Evolutionary conservation across 2,113 vertebrate species (phyloP).

Genomic region (Hystrix brachyura): DNA sequence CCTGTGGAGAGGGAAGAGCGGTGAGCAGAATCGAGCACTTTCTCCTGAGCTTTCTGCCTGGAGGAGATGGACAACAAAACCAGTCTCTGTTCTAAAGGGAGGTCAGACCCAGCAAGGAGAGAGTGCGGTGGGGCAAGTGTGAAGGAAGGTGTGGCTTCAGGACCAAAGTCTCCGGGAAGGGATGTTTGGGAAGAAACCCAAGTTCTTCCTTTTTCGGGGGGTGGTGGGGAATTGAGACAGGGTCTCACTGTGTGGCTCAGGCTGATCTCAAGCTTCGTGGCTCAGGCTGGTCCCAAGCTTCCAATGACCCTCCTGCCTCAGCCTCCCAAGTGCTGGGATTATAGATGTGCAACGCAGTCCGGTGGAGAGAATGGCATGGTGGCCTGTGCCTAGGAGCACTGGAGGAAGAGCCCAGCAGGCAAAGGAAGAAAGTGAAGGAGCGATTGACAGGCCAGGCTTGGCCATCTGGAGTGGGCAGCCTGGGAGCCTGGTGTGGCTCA

Average conservation of each 20-base stretch:
- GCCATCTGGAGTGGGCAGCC: not conserved
- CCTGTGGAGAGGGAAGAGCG: not conserved
- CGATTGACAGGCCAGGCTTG: not conserved
- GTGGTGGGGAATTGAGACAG: not conserved
- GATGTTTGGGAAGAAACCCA: not conserved
- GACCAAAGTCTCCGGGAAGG: too few relatives aligned
- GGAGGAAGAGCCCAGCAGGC: not conserved
- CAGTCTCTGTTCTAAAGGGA: accelerated
- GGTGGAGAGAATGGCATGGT: not conserved
- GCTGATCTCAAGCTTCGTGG: not conserved
- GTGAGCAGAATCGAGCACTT: not conserved
- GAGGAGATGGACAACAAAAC: not conserved
- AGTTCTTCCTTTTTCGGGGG: too few relatives aligned
- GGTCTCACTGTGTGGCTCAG: not conserved
- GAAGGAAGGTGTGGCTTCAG: not conserved
- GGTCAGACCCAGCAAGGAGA: not conserved
- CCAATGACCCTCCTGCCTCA: not conserved
- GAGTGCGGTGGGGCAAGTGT: not conserved
- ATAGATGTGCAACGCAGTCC: not conserved
- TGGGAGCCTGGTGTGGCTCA: accelerated
- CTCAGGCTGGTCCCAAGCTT: too few relatives aligned
- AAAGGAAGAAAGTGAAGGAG: not conserved
- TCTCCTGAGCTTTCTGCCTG: not conserved
- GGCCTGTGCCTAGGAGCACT: not conserved
- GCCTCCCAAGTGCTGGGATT: not conserved